Conservation (phyloP, 2,888 invertebrate genomes). For the Mesorhabditis spiculigera region DNA sequence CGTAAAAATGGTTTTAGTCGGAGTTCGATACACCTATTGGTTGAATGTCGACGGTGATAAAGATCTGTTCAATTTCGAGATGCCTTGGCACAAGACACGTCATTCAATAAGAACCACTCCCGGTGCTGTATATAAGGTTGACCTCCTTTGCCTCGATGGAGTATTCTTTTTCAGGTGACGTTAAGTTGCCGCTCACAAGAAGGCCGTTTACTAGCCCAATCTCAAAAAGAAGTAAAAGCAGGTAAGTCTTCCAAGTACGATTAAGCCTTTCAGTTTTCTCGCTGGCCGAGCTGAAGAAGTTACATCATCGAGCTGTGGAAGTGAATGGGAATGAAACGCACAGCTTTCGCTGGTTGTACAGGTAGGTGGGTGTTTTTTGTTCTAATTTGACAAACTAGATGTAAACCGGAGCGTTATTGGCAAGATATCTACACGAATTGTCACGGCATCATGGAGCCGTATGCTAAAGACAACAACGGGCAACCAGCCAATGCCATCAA, state of each 20-base stretch:
- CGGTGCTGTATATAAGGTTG: background rate
- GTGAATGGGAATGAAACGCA: constrained; percentile 30
- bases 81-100: background rate
- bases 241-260: background rate
- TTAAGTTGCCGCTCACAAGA: background rate
- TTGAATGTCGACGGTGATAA: background rate
- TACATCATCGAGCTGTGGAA: constrained; percentile 23
- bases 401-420: constrained; percentile 48
- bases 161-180: background rate
- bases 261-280: constrained; percentile 1
- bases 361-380: constrained; percentile 12
- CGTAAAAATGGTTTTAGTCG: background rate
- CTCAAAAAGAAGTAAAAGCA: background rate
- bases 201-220: background rate
- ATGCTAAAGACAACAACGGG: constrained; percentile 55
- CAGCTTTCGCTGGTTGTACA: constrained; percentile 31
- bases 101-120: constrained; percentile 1
- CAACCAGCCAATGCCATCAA: constrained; percentile 52
- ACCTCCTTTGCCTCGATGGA: background rate
- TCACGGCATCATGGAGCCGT: constrained; percentile 47
- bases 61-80: background rate
- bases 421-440: constrained; percentile 40
- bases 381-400: constrained; percentile 18
- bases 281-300: constrained; percentile 17
- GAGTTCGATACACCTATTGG: background rate